Evolutionary conservation across 30 jellyfish, hydroid and myxozoan species (phyloP), one percentile per base, ranked within the genome.

Genomic region (Hydractinia echinata): DNA sequence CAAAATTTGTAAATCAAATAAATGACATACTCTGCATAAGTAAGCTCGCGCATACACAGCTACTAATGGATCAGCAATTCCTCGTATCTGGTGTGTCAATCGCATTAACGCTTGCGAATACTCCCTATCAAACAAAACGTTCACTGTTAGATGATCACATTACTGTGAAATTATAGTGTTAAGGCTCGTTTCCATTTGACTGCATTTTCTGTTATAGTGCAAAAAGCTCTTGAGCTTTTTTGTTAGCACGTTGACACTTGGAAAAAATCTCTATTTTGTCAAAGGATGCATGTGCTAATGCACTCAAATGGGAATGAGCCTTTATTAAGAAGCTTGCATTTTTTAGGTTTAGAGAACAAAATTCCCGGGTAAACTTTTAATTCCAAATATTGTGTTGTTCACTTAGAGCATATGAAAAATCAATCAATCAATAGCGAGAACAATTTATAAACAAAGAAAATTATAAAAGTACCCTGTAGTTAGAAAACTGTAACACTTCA

Each of bases 61-160:
- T 19, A 93, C 99, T 79, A 93, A 70, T 5, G 99, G 99, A 61
- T 93, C 95, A 54, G 97, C 99, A 68, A 93, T 93, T 54, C 99
- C 99, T 21, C 96, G 86, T 15, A 87, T 93, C 61, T 93, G 99
- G 30, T 84, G 64, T 13, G 95, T 82, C 39, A 93, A 86, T n/a
- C 99, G 91, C 69, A 71, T 53, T 73, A 93, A 67, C 5, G 99
- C 99, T 66, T 80, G 84, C 20, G 96, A 73, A 81, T 93, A 93
- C 62, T 93, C 99, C 55, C 99, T 93, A 79, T 8, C 61, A 53
- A 55, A n/a, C 6, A 67, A 60, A 51, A 53, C n/a, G 10, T 55
- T 30, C 44, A 30, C 44, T 30, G 44, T 30, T 30, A 30, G 44
- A 30, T 30, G 44, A 30, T 58, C 18, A 58, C 3, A 11, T 58